phyloP scores from a whole-genome alignment of 1,140 invertebrate genomes.

The Augochlora pura region DNA sequence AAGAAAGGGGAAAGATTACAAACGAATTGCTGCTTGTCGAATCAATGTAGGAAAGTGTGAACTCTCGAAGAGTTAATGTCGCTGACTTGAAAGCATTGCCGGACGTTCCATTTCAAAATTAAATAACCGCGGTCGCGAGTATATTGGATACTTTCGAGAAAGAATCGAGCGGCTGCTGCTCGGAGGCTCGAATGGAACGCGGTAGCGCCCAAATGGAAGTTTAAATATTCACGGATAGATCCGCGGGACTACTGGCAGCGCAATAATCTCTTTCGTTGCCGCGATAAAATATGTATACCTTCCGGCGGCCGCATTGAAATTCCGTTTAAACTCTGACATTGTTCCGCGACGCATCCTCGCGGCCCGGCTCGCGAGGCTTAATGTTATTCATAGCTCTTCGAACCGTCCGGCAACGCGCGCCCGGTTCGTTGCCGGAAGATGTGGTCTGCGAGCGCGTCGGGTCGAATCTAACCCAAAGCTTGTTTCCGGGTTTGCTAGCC shows the following conservation, averaged over 20 bases:
- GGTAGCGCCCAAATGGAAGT: constrained; percentile 33
- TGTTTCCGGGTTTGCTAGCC: constrained; percentile 11
- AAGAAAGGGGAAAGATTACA: too few species aligned
- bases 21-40: too few species aligned
- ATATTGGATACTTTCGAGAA: neutral
- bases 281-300: constrained; percentile 49
- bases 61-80: too few species aligned
- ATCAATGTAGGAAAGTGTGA: too few species aligned
- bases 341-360: constrained; percentile 38
- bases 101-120: too few species aligned
- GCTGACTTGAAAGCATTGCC: too few species aligned
- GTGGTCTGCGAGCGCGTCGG: neutral
- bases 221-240: constrained; percentile 52
- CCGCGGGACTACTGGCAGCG: constrained; percentile 16
- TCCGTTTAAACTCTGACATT: constrained; percentile 50
- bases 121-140: too few species aligned
- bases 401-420: constrained; percentile 23
- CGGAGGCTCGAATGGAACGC: constrained; percentile 19
- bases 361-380: constrained; percentile 25
- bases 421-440: constrained; percentile 10
- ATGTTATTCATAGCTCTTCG: constrained; percentile 45
- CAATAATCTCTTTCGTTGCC: constrained; percentile 42
- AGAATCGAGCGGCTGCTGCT: neutral
- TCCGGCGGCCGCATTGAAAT: constrained; percentile 47
- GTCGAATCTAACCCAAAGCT: neutral